phyloP scores from a whole-genome alignment of 2,113 vertebrate genomes.

The Panurus biarmicus region DNA sequence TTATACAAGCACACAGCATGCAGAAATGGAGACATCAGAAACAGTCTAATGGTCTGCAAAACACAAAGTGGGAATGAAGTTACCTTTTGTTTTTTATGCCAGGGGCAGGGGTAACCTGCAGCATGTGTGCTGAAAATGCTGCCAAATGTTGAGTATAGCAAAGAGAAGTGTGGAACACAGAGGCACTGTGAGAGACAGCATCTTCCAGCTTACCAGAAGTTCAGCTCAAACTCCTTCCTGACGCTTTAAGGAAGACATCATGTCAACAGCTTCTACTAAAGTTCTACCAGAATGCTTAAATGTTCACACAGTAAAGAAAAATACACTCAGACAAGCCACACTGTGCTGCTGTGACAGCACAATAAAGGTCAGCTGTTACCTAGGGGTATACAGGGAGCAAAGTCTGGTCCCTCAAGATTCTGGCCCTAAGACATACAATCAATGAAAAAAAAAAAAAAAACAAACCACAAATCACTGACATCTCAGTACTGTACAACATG shows the following conservation, averaged over 20 bases:
- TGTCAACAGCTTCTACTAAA: neutral
- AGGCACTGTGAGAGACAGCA: slow-evolving; percentile 27
- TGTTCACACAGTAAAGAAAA: neutral
- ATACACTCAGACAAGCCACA: neutral
- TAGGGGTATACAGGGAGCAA: neutral
- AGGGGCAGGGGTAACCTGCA: neutral
- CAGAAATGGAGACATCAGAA: neutral
- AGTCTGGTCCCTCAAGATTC: neutral
- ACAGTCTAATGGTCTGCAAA: neutral
- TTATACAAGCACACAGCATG: neutral
- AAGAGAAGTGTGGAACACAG: neutral
- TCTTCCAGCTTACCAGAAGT: slow-evolving; percentile 14
- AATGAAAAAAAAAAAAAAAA: no score
- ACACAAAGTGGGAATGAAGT: neutral
- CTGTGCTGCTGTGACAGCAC: neutral
- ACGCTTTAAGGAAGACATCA: neutral
- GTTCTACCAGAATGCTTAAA: neutral
- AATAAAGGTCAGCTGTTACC: neutral
- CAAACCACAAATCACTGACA: neutral
- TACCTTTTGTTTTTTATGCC: neutral
- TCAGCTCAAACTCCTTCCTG: neutral
- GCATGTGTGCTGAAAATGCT: slow-evolving; percentile 8
- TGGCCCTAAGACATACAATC: neutral
- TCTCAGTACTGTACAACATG: neutral
- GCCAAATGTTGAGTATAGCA: slow-evolving; percentile 11